Evolutionary conservation across 2,797 vertebrate genomes (phyloP), one percentile per base, ranked within the genome.

Genomic region (Aldrovandia affinis): DNA sequence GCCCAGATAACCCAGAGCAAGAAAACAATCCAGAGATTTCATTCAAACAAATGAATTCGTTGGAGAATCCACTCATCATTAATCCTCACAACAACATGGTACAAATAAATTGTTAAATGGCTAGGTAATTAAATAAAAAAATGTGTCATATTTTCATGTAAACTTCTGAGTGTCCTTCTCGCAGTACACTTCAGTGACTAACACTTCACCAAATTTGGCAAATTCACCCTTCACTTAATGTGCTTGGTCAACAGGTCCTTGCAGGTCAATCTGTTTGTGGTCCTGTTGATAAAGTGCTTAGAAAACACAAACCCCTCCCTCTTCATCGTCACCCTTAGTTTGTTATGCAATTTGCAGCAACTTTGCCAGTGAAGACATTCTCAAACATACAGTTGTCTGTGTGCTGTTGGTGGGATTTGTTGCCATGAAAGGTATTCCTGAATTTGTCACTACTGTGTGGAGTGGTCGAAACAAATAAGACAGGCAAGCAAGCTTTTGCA

Each of bases 201-300:
- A 79, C 89, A 85, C 89, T 87, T 39, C 33, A 73, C 30, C 33
- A 39, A 39, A 73, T 73, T 81, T 89, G 89, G 90, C 91, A 89
- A 89, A 42, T 65, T 87, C 39, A 77, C 39, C 42, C 22, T 77
- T 44, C 30, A 12, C 22, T n/a, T 80, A 57, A 89, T 30, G 57
- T 85, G 50, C 85, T 33, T 55, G 87, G 89, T 82, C 85, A 84
- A 79, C 88, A 87, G 89, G 86, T 88, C 91, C 89, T 84, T 87
- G 80, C 87, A 85, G 55, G 84, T 92, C 86, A 89, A 90, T 36
- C 30, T 91, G 85, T 92, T 88, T 78, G 91, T 92, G 89, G 90
- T 90, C 92, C 89, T 92, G 90, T 92, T 87, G 91, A 95, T 95
- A 97, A 98, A 98, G 97, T 97, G 97, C 97, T 96, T 96, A 93